phyloP scores from a whole-genome alignment of 2,113 vertebrate species.

The Egretta garzetta region DNA sequence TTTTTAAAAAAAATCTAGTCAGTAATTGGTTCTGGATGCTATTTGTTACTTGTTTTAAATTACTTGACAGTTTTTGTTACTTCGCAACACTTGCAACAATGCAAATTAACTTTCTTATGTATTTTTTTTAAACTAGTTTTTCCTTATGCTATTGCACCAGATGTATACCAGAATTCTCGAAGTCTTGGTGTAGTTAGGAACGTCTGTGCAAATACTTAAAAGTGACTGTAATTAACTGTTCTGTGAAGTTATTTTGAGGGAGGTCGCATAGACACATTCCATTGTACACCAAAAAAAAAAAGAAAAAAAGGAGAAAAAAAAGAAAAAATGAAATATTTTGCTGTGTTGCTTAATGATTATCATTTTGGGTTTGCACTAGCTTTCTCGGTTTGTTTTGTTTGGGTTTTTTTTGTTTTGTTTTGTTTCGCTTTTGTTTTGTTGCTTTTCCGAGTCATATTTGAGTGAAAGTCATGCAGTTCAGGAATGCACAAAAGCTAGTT shows the following conservation, averaged over 20 bases:
- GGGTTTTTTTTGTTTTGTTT: not conserved
- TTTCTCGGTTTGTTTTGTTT: not conserved
- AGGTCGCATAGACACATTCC: constrained; percentile 61
- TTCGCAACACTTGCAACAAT: constrained; percentile 67
- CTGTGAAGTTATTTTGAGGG: constrained; percentile 42
- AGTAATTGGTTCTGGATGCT: constrained; percentile 71
- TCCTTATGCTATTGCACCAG: constrained; percentile 35
- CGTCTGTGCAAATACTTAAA: constrained; percentile 32
- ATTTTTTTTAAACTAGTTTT: constrained; percentile 47
- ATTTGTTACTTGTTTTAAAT: constrained; percentile 73
- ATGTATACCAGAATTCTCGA: constrained; percentile 41
- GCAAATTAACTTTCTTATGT: constrained; percentile 68
- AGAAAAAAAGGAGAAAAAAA: not conserved
- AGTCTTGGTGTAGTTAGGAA: constrained; percentile 34
- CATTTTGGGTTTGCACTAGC: constrained; percentile 52
- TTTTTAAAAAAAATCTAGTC: constrained; percentile 54
- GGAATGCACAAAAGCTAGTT: constrained; percentile 55
- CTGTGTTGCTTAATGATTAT: constrained; percentile 48
- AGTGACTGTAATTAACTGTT: constrained; percentile 44
- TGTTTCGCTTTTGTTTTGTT: not conserved
- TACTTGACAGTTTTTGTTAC: constrained; percentile 75
- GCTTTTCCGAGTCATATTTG: constrained; percentile 43
- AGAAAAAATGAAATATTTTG: not conserved
- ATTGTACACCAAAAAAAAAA: constrained; percentile 21
- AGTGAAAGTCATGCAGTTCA: constrained; percentile 44